These are phyloP conservation scores for Zophobas morio DNA, from an alignment of 1,140 invertebrate species.

Conservation along the genomic window DNA sequence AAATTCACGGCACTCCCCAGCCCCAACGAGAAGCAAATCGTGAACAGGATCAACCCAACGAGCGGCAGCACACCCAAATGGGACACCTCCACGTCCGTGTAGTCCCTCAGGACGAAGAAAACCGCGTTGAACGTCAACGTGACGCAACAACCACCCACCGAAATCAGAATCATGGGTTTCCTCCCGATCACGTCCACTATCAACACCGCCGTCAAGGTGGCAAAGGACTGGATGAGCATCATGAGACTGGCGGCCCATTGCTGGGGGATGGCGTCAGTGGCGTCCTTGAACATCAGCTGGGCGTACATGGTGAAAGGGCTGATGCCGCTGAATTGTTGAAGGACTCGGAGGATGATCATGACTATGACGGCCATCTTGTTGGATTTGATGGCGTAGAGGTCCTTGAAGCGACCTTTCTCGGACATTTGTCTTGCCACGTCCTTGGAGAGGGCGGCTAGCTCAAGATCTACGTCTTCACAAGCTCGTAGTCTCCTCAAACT, in stretches of 20 bases:
- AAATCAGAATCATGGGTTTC: slow-evolving; percentile 2
- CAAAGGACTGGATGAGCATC: slow-evolving; percentile 74
- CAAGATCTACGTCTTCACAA: slow-evolving; percentile 79
- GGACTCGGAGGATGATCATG: slow-evolving; percentile 69
- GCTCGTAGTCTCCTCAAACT: slow-evolving; percentile 67
- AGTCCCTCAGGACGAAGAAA: slow-evolving; percentile 10
- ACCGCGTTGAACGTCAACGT: slow-evolving; percentile 41
- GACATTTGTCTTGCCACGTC: slow-evolving; percentile 52
- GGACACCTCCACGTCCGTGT: neutral
- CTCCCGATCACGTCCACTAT: slow-evolving; percentile 44
- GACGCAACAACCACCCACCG: slow-evolving; percentile 29
- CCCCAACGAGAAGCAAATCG: slow-evolving; percentile 50
- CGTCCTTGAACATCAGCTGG: slow-evolving; percentile 69
- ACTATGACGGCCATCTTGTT: slow-evolving; percentile 68
- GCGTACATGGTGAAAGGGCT: slow-evolving; percentile 76
- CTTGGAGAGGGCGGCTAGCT: slow-evolving; percentile 80
- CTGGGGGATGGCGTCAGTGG: slow-evolving; percentile 63
- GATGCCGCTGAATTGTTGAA: slow-evolving; percentile 76
- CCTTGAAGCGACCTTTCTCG: slow-evolving; percentile 61
- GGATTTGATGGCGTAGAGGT: slow-evolving; percentile 66
- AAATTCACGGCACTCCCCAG: slow-evolving; percentile 52
- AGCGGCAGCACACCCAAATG: slow-evolving; percentile 37
- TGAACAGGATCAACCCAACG: slow-evolving; percentile 51
- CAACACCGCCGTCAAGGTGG: slow-evolving; percentile 74
- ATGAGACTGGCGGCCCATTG: slow-evolving; percentile 68